Conservation (phyloP, 2,888 invertebrate genomes). For the Subacronicta megacephala region DNA sequence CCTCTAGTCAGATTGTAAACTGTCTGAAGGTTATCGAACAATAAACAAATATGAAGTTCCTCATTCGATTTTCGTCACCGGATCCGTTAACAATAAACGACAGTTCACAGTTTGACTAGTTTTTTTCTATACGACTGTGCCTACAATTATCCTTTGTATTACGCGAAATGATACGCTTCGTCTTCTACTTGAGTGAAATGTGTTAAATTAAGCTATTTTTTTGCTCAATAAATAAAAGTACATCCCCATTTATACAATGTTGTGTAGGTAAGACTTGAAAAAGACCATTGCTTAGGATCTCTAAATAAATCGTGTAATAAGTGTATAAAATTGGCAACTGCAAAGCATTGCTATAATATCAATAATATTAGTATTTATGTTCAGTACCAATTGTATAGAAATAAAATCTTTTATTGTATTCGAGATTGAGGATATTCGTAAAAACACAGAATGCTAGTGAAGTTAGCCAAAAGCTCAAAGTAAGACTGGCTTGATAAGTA, state of each 20-base stretch:
- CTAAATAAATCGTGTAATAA: conserved; percentile 1
- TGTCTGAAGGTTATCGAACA: too few species aligned
- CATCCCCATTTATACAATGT: too few species aligned
- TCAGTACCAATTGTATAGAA: too few species aligned
- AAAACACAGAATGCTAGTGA: conserved; percentile 1
- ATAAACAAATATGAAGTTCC: too few species aligned
- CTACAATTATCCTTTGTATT: not conserved
- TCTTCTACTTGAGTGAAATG: conserved; percentile 11
- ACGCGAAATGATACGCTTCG: conserved; percentile 30
- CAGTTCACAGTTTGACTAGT: too few species aligned
- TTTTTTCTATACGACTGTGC: too few species aligned
- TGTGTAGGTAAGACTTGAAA: too few species aligned
- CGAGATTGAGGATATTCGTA: not conserved
- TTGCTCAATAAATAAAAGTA: conserved; percentile 38
- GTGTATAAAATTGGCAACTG: conserved; percentile 1
- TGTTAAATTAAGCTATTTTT: conserved; percentile 26
- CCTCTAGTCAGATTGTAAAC: too few species aligned
- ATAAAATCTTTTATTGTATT: too few species aligned
- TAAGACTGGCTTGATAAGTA: conserved; percentile 20
- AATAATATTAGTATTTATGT: not conserved
- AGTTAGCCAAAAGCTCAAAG: conserved; percentile 30
- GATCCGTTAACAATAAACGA: too few species aligned
- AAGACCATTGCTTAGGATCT: not conserved
- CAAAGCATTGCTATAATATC: conserved; percentile 24
- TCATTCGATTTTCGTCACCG: too few species aligned